These are phyloP conservation scores for Hystrix brachyura DNA, from an alignment of 2,113 vertebrate genomes.

Conservation along the genomic window DNA sequence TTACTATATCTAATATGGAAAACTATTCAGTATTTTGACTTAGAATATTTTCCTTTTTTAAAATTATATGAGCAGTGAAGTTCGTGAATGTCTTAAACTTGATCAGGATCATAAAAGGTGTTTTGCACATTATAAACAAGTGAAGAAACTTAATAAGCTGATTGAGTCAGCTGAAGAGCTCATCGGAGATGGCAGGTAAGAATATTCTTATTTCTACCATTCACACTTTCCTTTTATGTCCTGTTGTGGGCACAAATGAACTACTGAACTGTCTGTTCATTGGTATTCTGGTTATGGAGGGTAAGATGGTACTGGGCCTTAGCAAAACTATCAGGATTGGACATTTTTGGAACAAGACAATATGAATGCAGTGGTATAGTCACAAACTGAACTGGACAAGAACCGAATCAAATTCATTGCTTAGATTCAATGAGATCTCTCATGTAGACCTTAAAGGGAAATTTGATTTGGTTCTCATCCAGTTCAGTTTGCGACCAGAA, in stretches of 20 bases:
- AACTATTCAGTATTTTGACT: slow-evolving; percentile 67
- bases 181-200: slow-evolving; percentile 95
- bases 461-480: not conserved
- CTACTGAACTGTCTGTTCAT: not conserved
- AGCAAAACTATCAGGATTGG: not conserved
- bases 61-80: slow-evolving; percentile 91
- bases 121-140: slow-evolving; percentile 97
- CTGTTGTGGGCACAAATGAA: not conserved
- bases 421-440: not conserved
- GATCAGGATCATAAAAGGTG: slow-evolving; percentile 98
- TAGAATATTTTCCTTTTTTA: slow-evolving; percentile 67
- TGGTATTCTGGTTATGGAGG: not conserved
- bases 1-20: slow-evolving; percentile 55
- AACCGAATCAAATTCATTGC: not conserved
- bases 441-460: not conserved
- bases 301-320: not conserved
- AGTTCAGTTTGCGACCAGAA: not conserved
- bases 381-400: not conserved
- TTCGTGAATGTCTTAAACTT: slow-evolving; percentile 98
- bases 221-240: not conserved
- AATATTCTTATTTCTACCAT: not conserved
- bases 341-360: not conserved
- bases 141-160: slow-evolving; percentile 98
- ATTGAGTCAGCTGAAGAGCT: slow-evolving; percentile 95
- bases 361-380: not conserved